Evolutionary conservation across 2,113 vertebrate species (phyloP), one percentile per base, ranked within the genome.

Genomic region (Electrona antarctica): DNA sequence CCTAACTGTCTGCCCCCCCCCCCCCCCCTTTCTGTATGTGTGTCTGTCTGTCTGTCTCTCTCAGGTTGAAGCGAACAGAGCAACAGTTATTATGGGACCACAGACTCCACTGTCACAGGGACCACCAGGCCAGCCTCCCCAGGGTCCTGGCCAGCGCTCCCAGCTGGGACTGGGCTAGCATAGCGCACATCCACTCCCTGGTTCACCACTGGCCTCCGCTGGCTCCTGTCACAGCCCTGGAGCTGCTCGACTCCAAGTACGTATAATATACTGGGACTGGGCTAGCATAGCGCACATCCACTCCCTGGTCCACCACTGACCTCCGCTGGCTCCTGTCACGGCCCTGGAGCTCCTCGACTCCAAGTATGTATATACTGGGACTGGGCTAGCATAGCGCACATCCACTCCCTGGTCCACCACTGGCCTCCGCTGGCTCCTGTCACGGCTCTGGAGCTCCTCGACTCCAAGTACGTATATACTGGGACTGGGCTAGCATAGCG

Each of bases 291-390:
- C 93, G 70, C 95, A 96, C 87, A 96, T 96, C 88, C 97, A 99
- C 85, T 90, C 90, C 0, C 86, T 99, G 54, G 94, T 99, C 78
- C 92, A 94, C 64, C 92, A 91, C 60, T 99, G 98, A 96, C 93
- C 94, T 47, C 72, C 95, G 14, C 90, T 99, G 69, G 86, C 93
- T 59, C 95, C 97, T 1, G 90, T 98, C 80, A 94, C 91, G 63
- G 96, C 97, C 5, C 85, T 99, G 86, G 97, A 98, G 85, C 93
- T 99, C 64, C 96, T 99, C 28, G 94, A 98, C 78, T 94, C 94
- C 56, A 93, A 90, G 93, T 94, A 89, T 0, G 82, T n/a, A n/a
- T n/a, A n/a, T n/a, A n/a, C n/a, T n/a, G n/a, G n/a, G n/a, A n/a
- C n/a, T n/a, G n/a, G n/a, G 21, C 90, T 87, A 96, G 91, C 88